Evolutionary conservation across 2,888 invertebrate species (phyloP).

Genomic region (Eilema sororculum): DNA sequence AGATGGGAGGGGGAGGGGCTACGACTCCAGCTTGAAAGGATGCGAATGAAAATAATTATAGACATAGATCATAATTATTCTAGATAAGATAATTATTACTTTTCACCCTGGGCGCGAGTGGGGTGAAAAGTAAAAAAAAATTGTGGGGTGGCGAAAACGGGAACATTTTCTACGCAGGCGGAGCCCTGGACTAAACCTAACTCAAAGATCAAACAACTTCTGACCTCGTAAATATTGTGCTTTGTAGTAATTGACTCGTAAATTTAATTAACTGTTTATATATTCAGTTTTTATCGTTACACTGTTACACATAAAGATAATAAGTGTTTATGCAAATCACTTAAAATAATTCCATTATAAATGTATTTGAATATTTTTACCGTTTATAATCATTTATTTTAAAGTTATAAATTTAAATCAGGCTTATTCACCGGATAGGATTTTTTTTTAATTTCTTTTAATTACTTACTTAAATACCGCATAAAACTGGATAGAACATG

Average conservation of each 20-base stretch:
- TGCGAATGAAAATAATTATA: too few species aligned
- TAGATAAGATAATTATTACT: too few species aligned
- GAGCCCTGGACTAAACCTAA: not conserved
- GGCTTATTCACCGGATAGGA: not conserved
- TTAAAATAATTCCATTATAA: conserved; percentile 1
- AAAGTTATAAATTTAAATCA: not conserved
- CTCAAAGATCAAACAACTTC: not conserved
- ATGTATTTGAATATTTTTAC: conserved; percentile 6
- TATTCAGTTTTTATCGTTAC: conserved; percentile 9
- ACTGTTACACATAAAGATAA: conserved; percentile 6
- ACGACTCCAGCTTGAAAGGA: too few species aligned
- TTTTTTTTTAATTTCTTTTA: not conserved
- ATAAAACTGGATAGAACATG: not conserved
- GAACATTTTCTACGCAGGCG: too few species aligned
- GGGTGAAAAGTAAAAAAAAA: too few species aligned
- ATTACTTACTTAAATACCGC: not conserved
- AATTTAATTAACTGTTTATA: conserved; percentile 17
- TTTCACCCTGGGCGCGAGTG: too few species aligned
- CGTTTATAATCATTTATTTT: not conserved
- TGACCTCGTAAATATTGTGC: not conserved
- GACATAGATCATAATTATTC: too few species aligned
- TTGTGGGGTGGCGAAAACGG: too few species aligned
- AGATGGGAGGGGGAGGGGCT: too few species aligned
- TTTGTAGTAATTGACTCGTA: conserved; percentile 2
- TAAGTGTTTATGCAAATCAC: conserved; percentile 7